A percentile compares a stretch with the other conserved stretches of the same genome.
These are phyloP conservation scores for Arothron firmamentum DNA, from an alignment of 2,113 vertebrate genomes.

Conservation along the genomic window DNA sequence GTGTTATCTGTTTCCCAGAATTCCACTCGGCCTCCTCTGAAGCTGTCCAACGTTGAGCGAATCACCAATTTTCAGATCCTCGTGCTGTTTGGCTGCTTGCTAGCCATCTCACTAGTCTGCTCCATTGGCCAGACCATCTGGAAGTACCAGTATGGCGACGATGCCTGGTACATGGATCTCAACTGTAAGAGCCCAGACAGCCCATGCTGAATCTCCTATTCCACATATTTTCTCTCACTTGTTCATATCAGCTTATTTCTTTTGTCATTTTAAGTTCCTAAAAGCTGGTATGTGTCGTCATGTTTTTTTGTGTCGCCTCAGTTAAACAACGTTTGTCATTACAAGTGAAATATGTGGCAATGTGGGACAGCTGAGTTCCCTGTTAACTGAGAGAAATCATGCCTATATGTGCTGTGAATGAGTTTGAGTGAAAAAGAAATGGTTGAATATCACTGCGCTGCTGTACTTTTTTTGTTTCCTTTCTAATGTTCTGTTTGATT, in stretches of 20 bases:
- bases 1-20: slow-evolving; percentile 77
- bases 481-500: slow-evolving; percentile 80
- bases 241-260: slow-evolving; percentile 74
- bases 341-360: slow-evolving; percentile 79
- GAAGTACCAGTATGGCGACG: slow-evolving; percentile 87
- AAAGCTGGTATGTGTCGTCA: slow-evolving; percentile 69
- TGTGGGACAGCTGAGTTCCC: slow-evolving; percentile 70
- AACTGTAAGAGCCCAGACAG: slow-evolving; percentile 85
- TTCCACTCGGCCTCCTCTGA: slow-evolving; percentile 93
- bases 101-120: slow-evolving; percentile 94
- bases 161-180: slow-evolving; percentile 96
- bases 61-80: slow-evolving; percentile 99
- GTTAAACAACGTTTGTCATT: slow-evolving; percentile 72
- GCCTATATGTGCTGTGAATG: slow-evolving; percentile 72
- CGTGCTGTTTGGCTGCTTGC: slow-evolving; percentile 92
- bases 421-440: slow-evolving; percentile 70
- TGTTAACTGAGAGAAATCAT: slow-evolving; percentile 65
- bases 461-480: slow-evolving; percentile 73
- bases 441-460: slow-evolving; percentile 81
- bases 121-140: slow-evolving; percentile 94
- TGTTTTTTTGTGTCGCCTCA: slow-evolving; percentile 67
- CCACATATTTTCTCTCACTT: slow-evolving; percentile 72
- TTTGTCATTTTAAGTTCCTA: slow-evolving; percentile 66
- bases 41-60: slow-evolving; percentile 95
- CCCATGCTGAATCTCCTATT: slow-evolving; percentile 43